Conservation (phyloP, 30 jellyfish, hydroid and myxozoan genomes). For the Nemopilema nomurai region DNA sequence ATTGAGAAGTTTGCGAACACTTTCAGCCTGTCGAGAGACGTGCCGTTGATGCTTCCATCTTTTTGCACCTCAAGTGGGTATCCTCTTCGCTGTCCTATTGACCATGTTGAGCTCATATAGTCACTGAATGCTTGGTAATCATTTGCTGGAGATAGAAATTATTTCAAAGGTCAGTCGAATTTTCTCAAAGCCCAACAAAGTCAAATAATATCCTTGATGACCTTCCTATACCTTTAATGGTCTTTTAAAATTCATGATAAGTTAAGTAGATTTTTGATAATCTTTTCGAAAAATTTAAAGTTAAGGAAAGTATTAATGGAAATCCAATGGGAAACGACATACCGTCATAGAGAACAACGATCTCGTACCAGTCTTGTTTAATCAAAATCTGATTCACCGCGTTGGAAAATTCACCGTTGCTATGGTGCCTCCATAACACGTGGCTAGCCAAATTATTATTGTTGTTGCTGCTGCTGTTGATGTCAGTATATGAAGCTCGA, state of each 20-base stretch:
- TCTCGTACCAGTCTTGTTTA: constrained; percentile 30
- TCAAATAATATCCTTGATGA: no score
- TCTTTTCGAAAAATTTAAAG: no score
- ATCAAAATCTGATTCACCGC: constrained; percentile 11
- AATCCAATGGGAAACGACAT: neutral
- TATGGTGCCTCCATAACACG: constrained; percentile 37
- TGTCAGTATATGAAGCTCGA: neutral
- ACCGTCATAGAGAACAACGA: constrained; percentile 43
- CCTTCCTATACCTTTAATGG: no score
- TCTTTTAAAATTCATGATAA: no score
- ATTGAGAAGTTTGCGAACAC: constrained; percentile 37
- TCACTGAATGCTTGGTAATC: constrained; percentile 15
- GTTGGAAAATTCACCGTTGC: constrained; percentile 18
- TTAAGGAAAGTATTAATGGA: no score
- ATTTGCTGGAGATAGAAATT: constrained; percentile 3
- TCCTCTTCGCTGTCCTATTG: constrained; percentile 8
- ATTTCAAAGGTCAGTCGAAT: no score
- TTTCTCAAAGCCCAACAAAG: no score
- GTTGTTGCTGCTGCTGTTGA: neutral
- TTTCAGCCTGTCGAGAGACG: constrained; percentile 5
- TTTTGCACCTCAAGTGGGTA: constrained; percentile 16
- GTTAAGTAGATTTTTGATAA: no score
- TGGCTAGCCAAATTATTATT: neutral
- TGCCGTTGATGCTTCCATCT: constrained; percentile 8
- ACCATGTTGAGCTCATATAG: constrained; percentile 3